Evolutionary conservation across 2,797 vertebrate genomes (phyloP).

Genomic region (Gallinago nigripennis): DNA sequence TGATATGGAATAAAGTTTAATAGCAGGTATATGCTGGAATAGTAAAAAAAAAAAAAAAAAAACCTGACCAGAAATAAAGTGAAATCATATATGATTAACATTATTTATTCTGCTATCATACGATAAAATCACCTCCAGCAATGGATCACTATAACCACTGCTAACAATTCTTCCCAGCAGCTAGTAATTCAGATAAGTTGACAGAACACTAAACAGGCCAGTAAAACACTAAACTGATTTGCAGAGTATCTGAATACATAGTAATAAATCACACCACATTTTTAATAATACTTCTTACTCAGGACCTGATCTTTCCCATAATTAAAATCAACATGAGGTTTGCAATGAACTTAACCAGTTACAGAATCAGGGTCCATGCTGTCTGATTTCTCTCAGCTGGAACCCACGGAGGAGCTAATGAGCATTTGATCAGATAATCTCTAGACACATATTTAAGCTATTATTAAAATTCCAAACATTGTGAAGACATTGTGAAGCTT

Average conservation of each 20-base stretch:
- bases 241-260: neutral
- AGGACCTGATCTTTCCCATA: neutral
- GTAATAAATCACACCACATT: neutral
- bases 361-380: neutral
- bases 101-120: neutral
- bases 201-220: neutral
- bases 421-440: constrained; percentile 2
- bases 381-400: neutral
- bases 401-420: neutral
- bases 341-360: neutral
- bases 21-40: neutral
- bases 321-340: constrained; percentile 29
- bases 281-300: neutral
- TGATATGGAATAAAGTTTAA: neutral
- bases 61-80: neutral
- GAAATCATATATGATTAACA: neutral
- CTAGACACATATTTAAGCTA: neutral
- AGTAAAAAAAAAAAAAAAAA: neutral
- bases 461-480: constrained; percentile 5
- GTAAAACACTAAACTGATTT: neutral
- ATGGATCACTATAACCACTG: neutral
- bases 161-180: neutral
- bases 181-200: neutral
- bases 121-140: neutral
- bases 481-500: neutral